These are phyloP conservation scores for Aegotheles bennettii DNA, from an alignment of 2,113 vertebrate species.

Conservation along the genomic window DNA sequence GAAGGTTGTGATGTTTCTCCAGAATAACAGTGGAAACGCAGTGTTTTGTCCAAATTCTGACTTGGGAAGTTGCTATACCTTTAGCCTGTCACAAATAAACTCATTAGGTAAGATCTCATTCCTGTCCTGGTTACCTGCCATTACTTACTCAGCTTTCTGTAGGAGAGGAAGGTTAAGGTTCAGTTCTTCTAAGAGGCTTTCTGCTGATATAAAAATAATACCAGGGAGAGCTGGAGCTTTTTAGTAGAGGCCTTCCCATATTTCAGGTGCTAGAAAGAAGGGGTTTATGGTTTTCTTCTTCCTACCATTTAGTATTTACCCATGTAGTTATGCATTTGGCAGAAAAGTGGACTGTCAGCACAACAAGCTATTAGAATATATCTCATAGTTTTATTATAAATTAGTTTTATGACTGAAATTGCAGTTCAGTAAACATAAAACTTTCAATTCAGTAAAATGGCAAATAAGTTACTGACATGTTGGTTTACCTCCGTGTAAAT, in stretches of 20 bases:
- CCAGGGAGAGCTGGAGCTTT: neutral
- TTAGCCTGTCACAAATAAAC: neutral
- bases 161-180: neutral
- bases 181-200: conserved; percentile 26
- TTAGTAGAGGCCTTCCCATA: neutral
- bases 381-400: neutral
- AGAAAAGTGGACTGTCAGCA: neutral
- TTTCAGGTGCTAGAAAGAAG: neutral
- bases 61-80: neutral
- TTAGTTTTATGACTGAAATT: neutral
- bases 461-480: neutral
- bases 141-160: neutral
- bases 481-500: neutral
- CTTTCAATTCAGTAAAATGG: neutral
- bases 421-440: neutral
- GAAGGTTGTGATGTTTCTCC: neutral
- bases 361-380: neutral
- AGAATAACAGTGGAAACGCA: neutral
- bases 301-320: neutral
- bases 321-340: neutral
- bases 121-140: neutral
- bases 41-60: neutral
- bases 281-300: neutral
- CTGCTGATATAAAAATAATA: neutral
- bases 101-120: neutral